Base-by-base conservation (phyloP, 2,113 vertebrate species). In the Cercocebus atys region DNA sequence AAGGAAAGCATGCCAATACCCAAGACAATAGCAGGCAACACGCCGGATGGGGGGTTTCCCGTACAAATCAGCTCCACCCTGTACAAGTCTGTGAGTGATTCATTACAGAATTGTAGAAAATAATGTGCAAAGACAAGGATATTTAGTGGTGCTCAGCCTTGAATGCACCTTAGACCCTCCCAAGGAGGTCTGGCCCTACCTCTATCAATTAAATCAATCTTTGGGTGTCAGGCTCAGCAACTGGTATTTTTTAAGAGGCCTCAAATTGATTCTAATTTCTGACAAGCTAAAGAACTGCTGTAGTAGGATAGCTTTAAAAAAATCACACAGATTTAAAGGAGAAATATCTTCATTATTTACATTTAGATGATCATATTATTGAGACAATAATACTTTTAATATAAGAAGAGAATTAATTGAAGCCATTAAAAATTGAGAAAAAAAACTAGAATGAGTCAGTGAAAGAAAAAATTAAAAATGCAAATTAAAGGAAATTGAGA, bases 1-100 rank as follows among this genome's bases (percentile, higher is more conserved):
- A 35, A 52, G 2, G 35, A 8, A n/a, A 27, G 0, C 0, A 16
- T 0, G 9, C 6, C 32, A 57, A 5, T 6, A 3, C 3, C 20
- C 6, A 3, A 2, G 8, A 43, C 13, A 4, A 16, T 2, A 12
- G 12, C 35, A 2, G 55, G 16, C 0, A 11, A 7, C 47, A 2
- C 27, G 14, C 55, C 10, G 0, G 3, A 2, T 0, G 11, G 20
- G 12, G 2, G 5, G 13, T 61, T 50, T 40, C 7, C n/a, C 16
- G n/a, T 3, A 6, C 16, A 14, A n/a, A 43, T 1, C 25, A 10
- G 0, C 6, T 5, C 2, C 23, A 13, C 30, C 13, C 17, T 1
- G 12, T 6, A 13, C 9, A 1, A 17, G 4, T 8, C 16, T 40
- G 1, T 6, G 23, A 17, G 18, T 5, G 35, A 43, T 1, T 95